These are phyloP conservation scores for Capricornis sumatraensis DNA, from an alignment of 2,113 vertebrate species.

Conservation along the genomic window DNA sequence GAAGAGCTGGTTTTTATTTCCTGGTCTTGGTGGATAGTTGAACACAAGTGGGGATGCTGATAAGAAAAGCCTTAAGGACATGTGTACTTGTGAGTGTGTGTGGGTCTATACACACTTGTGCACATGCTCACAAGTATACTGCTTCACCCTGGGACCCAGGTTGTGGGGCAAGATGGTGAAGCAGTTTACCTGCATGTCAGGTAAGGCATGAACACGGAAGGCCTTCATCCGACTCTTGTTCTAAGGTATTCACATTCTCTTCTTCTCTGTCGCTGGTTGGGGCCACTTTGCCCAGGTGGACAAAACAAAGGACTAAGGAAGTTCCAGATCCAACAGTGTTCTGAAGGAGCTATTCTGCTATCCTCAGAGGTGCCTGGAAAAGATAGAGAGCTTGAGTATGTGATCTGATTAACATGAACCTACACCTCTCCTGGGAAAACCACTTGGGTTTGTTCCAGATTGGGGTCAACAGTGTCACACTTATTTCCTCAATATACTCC, in stretches of 20 bases:
- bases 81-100: background rate
- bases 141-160: background rate
- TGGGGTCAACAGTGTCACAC: background rate
- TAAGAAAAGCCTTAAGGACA: background rate
- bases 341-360: background rate
- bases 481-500: slow-evolving; percentile 28
- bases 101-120: background rate
- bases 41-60: background rate
- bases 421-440: background rate
- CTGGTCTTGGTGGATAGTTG: background rate
- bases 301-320: background rate
- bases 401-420: background rate
- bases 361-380: background rate
- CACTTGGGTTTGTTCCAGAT: background rate
- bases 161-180: background rate
- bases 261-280: background rate
- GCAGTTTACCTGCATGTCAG: background rate
- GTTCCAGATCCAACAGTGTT: background rate
- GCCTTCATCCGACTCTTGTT: background rate
- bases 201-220: background rate
- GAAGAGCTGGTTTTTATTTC: background rate
- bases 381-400: background rate
- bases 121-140: background rate
- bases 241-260: background rate
- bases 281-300: background rate